Evolutionary conservation across 2,113 vertebrate species (phyloP), one percentile per base, ranked within the genome.

Genomic region (Alethe diademata): DNA sequence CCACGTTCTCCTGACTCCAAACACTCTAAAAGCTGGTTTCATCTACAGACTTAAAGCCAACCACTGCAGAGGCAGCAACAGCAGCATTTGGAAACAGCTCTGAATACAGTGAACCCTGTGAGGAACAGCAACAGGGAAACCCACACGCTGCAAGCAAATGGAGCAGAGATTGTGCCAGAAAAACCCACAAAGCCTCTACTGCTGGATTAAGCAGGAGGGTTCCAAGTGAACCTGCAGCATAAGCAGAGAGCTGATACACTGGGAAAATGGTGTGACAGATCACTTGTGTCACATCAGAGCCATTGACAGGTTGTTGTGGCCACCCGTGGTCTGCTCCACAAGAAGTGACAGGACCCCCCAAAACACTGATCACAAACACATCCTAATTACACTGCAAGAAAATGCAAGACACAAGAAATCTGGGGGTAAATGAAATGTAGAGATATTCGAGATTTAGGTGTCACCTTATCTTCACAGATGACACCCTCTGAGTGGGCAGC

Each of bases 61-160:
- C 45, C 14, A 9, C 18, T 19, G 35, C 61, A 11, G 2, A 65
- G 19, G 36, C 36, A 86, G 43, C 29, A 76, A 14, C 2, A 31
- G 40, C 36, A 76, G 45, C 35, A 19, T 43, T 24, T 56, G 20
- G 23, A 11, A 92, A 65, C 25, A 64, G 69, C 57, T 19, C 12
- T 2, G 25, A 51, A 31, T 60, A n/a, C 20, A 3, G 2, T 6
- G 58, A 91, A 72, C 61, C 22, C 45, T 2, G 3, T 2, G 36
- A 78, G 14, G 38, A 84, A 64, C 4, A 6, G 19, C 1, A 14
- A 8, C 14, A 31, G 35, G 31, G 42, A 65, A 89, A 87, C 10
- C 38, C 58, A 10, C 0, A 10, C 0, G 0, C 80, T 60, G 51
- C 73, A 28, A 19, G 29, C 2, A 2, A 6, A 1, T 5, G 51